Evolutionary conservation across 1,140 invertebrate species (phyloP), one percentile per base, ranked within the genome.

Genomic region (Goniozus legneri): DNA sequence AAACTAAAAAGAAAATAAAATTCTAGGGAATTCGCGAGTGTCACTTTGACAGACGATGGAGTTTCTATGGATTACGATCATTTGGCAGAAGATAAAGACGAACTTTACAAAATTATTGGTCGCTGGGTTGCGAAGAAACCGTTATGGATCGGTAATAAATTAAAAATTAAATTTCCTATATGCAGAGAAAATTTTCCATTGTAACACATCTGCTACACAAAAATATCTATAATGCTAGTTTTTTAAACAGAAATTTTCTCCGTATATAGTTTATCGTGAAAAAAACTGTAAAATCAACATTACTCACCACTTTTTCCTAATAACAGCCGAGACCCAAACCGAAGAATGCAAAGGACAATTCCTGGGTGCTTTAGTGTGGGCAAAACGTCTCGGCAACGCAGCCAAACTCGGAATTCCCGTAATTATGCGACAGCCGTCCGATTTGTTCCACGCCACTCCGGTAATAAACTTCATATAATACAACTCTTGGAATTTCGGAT

Each of bases 131-230:
- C 40, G 2, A 65, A 63, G 8, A 75, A 71, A 33, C 71, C 71
- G 2, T 41, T 78, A 14, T 78, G 76, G 76, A 73, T 78, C 4
- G 68, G 69, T 72, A 50, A 61, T n/a, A n/a, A n/a, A n/a, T n/a
- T n/a, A n/a, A n/a, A n/a, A n/a, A n/a, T n/a, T n/a, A n/a, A n/a
- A n/a, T n/a, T n/a, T n/a, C n/a, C n/a, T n/a, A n/a, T n/a, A n/a
- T n/a, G n/a, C n/a, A n/a, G n/a, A n/a, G n/a, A n/a, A n/a, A n/a
- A n/a, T n/a, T n/a, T n/a, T n/a, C n/a, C n/a, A n/a, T n/a, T n/a
- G n/a, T n/a, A n/a, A n/a, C n/a, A n/a, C n/a, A n/a, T n/a, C n/a
- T n/a, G n/a, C n/a, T n/a, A n/a, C n/a, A n/a, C n/a, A n/a, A n/a
- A n/a, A n/a, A n/a, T n/a, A n/a, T n/a, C n/a, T n/a, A n/a, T n/a